phyloP scores from a whole-genome alignment of 2,113 vertebrate species.

The Aramus guarauna region DNA sequence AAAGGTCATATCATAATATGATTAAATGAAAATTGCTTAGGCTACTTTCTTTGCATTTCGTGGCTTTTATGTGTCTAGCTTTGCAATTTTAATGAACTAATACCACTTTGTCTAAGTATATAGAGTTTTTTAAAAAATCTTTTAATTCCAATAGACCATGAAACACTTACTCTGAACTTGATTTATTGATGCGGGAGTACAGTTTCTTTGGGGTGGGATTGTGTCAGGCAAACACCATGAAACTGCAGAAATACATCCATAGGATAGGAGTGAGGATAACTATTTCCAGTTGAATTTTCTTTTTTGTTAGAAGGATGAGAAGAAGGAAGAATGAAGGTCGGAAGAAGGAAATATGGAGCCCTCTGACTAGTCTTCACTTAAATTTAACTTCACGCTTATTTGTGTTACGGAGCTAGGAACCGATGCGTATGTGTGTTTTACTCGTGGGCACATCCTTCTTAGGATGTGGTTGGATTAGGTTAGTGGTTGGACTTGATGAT shows the following conservation, averaged over 20 bases:
- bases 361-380: not conserved
- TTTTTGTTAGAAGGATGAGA: not conserved
- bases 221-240: not conserved
- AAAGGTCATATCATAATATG: not conserved
- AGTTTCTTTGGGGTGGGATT: not conserved
- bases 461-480: no score
- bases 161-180: not conserved
- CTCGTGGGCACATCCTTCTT: not conserved
- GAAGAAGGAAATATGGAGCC: not conserved
- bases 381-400: not conserved
- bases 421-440: not conserved
- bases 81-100: not conserved
- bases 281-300: not conserved
- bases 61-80: not conserved
- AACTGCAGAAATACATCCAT: not conserved
- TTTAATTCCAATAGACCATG: not conserved
- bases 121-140: not conserved
- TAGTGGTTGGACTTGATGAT: no score
- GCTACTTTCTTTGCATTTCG: not conserved
- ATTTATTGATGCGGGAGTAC: not conserved
- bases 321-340: not conserved
- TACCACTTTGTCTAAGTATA: not conserved
- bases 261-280: not conserved
- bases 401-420: not conserved
- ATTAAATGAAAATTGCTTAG: not conserved